Percentiles rank a stretch among this genome's conserved stretches.
Evolutionary conservation across 2,888 invertebrate species (phyloP).

Genomic region (Drosophila meridionalis): DNA sequence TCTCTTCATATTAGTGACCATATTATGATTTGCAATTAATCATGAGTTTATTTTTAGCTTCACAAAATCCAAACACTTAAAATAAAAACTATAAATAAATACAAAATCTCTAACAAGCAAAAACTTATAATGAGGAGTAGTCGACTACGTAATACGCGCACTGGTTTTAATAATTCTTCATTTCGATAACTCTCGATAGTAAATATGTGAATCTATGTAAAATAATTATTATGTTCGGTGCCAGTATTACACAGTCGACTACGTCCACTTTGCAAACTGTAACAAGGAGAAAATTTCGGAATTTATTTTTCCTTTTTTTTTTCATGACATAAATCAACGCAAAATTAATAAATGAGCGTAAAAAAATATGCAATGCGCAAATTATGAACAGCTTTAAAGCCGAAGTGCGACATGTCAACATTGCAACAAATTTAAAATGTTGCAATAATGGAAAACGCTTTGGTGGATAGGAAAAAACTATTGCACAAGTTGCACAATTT

Average conservation of each 20-base stretch:
- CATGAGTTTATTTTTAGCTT: no score
- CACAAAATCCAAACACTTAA: no score
- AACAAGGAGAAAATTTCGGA: neutral
- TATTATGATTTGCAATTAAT: no score
- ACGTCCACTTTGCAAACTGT: neutral
- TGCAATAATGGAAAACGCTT: slow-evolving; percentile 8
- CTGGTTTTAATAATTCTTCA: no score
- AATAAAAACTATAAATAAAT: no score
- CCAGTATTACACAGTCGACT: neutral
- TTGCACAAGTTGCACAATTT: slow-evolving; percentile 39
- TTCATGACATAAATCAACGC: slow-evolving; percentile 63
- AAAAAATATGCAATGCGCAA: slow-evolving; percentile 41
- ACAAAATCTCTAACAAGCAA: no score
- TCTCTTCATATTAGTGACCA: no score
- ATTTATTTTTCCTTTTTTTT: neutral
- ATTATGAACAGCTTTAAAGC: slow-evolving; percentile 73
- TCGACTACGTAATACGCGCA: no score
- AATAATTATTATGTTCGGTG: no score
- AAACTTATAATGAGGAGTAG: no score
- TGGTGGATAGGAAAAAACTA: slow-evolving; percentile 31
- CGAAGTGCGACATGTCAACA: slow-evolving; percentile 65
- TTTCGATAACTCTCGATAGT: no score
- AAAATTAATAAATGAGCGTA: slow-evolving; percentile 73
- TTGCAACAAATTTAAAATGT: slow-evolving; percentile 26
- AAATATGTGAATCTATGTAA: no score